Conservation (phyloP, 2,113 vertebrate species). For the Pardalotus punctatus region DNA sequence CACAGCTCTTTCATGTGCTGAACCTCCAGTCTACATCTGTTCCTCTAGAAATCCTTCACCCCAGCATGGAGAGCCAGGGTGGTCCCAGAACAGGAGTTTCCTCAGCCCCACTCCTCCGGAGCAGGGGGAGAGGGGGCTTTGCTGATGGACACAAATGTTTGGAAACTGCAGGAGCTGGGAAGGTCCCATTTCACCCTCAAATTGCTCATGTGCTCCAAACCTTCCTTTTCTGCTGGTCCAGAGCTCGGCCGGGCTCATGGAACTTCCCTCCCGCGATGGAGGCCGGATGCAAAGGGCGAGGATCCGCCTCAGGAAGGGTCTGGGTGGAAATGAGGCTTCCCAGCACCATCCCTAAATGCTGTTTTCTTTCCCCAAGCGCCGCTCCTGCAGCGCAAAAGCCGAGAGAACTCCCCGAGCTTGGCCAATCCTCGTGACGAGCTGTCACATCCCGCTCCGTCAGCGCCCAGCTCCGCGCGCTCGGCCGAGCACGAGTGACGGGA, state of each 20-base stretch:
- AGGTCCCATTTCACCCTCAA: background rate
- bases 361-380: background rate
- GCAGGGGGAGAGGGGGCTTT: background rate
- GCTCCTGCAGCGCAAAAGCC: background rate
- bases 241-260: background rate
- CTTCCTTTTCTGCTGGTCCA: background rate
- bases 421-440: background rate
- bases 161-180: background rate
- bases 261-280: fast-evolving
- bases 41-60: background rate
- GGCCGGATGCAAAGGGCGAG: background rate
- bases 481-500: background rate
- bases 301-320: fast-evolving
- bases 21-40: background rate
- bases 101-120: background rate
- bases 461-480: background rate
- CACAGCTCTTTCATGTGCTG: background rate
- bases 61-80: background rate
- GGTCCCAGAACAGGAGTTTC: fast-evolving
- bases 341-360: background rate
- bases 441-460: background rate
- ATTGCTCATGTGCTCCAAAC: background rate
- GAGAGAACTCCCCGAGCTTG: background rate
- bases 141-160: fast-evolving
- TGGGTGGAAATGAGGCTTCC: background rate